Evolutionary conservation across 2,888 invertebrate genomes (phyloP).

Genomic region (Standfussiana lucernea): DNA sequence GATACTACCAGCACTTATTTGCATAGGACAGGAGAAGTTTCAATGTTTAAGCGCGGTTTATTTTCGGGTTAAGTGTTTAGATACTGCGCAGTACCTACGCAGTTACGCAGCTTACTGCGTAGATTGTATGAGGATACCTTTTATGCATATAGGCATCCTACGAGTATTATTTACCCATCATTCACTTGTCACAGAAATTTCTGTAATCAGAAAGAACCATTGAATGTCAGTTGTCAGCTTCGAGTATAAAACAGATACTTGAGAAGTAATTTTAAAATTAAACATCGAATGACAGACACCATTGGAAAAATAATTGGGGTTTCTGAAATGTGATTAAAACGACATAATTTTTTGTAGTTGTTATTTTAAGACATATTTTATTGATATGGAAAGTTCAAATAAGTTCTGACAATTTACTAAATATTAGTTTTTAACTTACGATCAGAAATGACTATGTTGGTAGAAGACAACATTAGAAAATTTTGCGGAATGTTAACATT

Average conservation of each 20-base stretch:
- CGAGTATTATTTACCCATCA: neutral
- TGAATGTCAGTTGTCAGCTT: neutral
- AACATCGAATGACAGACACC: neutral
- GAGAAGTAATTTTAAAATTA: neutral
- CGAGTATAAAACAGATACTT: neutral
- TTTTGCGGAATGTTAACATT: neutral
- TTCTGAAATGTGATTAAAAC: neutral
- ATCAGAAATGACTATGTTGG: neutral
- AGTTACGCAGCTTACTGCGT: neutral
- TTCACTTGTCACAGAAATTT: neutral
- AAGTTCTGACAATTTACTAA: neutral
- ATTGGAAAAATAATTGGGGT: neutral
- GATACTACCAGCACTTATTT: slow-evolving; percentile 39
- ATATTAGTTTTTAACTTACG: neutral
- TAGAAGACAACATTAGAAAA: neutral
- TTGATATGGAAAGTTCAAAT: neutral
- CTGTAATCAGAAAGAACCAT: neutral
- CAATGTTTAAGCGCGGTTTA: slow-evolving; percentile 19
- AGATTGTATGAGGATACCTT: neutral
- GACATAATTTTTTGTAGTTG: neutral
- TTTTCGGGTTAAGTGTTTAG: slow-evolving; percentile 23
- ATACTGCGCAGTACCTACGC: slow-evolving; percentile 8
- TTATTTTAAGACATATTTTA: neutral
- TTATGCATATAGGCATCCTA: neutral
- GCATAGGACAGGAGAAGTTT: slow-evolving; percentile 48